Percentiles rank a stretch among this genome's conserved stretches.
Evolutionary conservation across 2,113 vertebrate species (phyloP).

Genomic region (Antigone vipio): DNA sequence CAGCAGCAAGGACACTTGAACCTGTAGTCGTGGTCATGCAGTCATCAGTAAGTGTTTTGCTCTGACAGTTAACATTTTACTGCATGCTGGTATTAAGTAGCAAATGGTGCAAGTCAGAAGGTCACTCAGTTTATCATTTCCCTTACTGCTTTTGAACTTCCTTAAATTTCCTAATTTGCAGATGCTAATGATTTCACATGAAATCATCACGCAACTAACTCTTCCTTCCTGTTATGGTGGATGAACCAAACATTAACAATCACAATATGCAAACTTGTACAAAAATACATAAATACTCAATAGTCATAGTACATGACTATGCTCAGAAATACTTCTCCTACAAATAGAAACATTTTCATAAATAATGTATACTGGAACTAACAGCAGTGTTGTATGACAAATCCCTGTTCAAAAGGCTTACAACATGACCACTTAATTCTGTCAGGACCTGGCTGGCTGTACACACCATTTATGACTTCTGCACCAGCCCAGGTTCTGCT

Average conservation of each 20-base stretch:
- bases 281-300: background rate
- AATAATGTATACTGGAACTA: background rate
- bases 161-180: slow-evolving; percentile 5
- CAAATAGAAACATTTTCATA: background rate
- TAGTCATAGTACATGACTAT: background rate
- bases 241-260: background rate
- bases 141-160: background rate
- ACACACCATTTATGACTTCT: background rate
- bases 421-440: background rate
- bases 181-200: background rate
- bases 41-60: background rate
- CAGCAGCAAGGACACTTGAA: background rate
- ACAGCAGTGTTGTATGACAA: background rate
- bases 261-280: background rate
- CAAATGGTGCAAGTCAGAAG: background rate
- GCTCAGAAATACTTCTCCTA: background rate
- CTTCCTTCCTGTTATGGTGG: slow-evolving; percentile 7
- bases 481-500: background rate
- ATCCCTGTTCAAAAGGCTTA: background rate
- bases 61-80: background rate
- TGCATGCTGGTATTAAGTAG: background rate
- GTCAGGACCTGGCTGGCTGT: background rate
- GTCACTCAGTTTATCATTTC: background rate
- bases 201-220: background rate
- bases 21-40: background rate